Conservation (phyloP, 92 coral and sea anemone species). For the Phenganax subtilis region DNA sequence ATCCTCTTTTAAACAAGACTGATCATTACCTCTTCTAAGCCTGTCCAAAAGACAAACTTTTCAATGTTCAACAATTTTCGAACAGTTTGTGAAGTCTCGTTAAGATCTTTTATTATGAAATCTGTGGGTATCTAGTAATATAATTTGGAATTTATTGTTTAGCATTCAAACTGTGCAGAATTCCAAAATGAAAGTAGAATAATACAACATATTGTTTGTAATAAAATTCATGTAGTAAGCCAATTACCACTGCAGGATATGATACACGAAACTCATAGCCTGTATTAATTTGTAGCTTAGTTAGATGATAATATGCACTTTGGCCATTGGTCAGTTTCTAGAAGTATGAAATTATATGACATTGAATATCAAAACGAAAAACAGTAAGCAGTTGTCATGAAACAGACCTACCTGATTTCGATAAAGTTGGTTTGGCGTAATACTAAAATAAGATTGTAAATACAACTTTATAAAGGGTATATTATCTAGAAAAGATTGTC, state of each 20-base stretch:
- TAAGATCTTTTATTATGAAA: conserved; percentile 57
- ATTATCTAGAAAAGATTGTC: neutral
- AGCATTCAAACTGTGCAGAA: too few species aligned
- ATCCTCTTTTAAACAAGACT: too few species aligned
- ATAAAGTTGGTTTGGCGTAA: conserved; percentile 25
- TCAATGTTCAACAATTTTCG: conserved; percentile 77
- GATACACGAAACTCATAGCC: conserved; percentile 81
- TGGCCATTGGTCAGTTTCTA: conserved; percentile 58
- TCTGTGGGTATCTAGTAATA: conserved; percentile 67
- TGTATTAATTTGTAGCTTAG: conserved; percentile 48
- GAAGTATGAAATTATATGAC: neutral
- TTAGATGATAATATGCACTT: conserved; percentile 58
- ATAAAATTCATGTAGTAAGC: neutral
- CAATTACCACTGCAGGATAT: conserved; percentile 73
- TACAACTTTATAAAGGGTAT: neutral
- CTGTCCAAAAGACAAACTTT: conserved; percentile 65
- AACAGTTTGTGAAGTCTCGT: conserved; percentile 42
- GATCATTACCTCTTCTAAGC: conserved; percentile 48
- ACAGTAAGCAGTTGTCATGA: neutral
- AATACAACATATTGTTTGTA: neutral
- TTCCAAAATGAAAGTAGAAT: too few species aligned
- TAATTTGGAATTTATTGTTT: neutral
- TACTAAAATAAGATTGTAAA: conserved; percentile 4
- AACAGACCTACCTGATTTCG: conserved; percentile 15
- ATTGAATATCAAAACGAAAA: neutral